Base-by-base conservation (phyloP, 2,888 invertebrate genomes). In the Lathronympha strigana region DNA sequence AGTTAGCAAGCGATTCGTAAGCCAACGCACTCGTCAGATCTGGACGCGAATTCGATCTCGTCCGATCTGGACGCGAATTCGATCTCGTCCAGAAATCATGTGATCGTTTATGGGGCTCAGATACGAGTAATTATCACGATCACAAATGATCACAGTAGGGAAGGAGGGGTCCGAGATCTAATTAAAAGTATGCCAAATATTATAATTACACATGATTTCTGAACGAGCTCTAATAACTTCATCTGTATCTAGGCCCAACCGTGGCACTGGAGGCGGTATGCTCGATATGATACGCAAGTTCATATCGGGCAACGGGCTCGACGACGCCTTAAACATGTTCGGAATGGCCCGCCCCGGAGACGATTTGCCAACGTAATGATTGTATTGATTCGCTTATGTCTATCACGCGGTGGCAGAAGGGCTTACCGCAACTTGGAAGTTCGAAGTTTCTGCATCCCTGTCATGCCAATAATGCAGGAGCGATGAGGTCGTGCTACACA, bases 241-340 rank as follows among this genome's bases (percentile, higher is more conserved):
- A 55, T 85, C 71, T 88, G 74, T 88, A 79, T 89, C 83, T 76
- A 90, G 90, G 85, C 79, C 77, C 75, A 82, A 83, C 70, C 75
- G 73, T 78, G 79, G 72, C 75, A 84, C 81, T 80, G 83, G 73
- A 74, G 78, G 73, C 70, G 74, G 76, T 78, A 76, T 82, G 74
- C 74, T 88, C 72, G 81, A 81, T 74, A 78, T 87, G 83, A 76
- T 90, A 71, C 89, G 88, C 76, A 87, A 86, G 82, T 84, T 88
- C 81, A 77, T 90, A 74, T 88, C 89, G n/a, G 87, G 88, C 57
- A 74, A 81, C 69, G 88, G 87, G 72, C 80, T 89, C 61, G 84
- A 84, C 70, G 88, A 84, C 77, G 84, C 83, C 63, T 76, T 88
- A 70, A 75, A 75, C 71, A 78, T 88, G 73, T 84, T 89, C 73